A percentile compares a stretch with the other conserved stretches of the same genome.
These are phyloP conservation scores for Oncorhynchus nerka DNA, from an alignment of 2,113 vertebrate genomes.

Conservation along the genomic window DNA sequence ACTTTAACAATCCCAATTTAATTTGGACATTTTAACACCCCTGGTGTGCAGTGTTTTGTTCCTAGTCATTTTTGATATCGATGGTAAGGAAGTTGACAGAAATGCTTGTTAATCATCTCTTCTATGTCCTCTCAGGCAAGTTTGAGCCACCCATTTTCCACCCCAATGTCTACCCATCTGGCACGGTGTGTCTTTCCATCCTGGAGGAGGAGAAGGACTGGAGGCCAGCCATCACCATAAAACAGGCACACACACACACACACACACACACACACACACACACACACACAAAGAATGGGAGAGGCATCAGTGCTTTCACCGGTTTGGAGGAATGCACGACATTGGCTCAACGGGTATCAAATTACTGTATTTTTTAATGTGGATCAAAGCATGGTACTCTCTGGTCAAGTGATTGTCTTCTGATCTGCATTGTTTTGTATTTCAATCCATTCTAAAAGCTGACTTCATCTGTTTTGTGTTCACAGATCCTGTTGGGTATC, in stretches of 20 bases:
- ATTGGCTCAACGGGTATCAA: too few species aligned
- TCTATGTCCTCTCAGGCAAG: slow-evolving; percentile 80
- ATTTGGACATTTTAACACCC: too few species aligned
- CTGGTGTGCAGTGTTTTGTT: too few species aligned
- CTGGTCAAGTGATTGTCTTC: background rate
- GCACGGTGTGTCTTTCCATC: slow-evolving; percentile 97
- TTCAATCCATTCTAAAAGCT: background rate
- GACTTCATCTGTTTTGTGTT: slow-evolving; percentile 6
- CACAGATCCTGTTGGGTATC: slow-evolving; percentile 76
- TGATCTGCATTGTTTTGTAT: background rate
- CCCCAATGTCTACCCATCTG: slow-evolving; percentile 96
- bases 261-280: slow-evolving; percentile 7
- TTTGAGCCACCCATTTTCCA: slow-evolving; percentile 98
- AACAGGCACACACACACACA: slow-evolving; percentile 72
- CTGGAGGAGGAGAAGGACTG: slow-evolving; percentile 98
- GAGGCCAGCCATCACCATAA: slow-evolving; percentile 98
- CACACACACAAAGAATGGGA: background rate
- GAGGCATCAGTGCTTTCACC: too few species aligned
- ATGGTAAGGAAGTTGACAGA: background rate
- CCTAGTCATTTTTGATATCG: background rate
- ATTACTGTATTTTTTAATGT: too few species aligned
- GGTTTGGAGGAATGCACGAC: background rate
- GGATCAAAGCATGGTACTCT: too few species aligned
- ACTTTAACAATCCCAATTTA: too few species aligned
- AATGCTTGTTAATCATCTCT: background rate